Base-by-base conservation (phyloP, 2,888 invertebrate species). In the Scaptomyza flava region DNA sequence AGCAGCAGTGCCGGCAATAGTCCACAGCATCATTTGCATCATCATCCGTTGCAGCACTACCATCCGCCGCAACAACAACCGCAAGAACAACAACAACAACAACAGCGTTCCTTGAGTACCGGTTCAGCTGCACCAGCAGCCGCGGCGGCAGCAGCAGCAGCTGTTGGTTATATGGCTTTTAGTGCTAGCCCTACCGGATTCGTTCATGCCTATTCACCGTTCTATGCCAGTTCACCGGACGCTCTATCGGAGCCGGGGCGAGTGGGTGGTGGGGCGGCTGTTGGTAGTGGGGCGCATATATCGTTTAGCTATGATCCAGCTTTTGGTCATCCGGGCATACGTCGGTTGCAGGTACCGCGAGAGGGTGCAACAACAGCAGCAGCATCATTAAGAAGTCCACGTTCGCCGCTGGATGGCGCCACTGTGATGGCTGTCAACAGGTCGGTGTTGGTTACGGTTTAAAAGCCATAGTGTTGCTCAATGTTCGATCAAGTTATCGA, bases 301-400 rank as follows among this genome's bases (percentile, higher is more conserved):
- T 87, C 90, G 20, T 78, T 80, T 33, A 91, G 91, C 63, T 91
- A 90, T 51, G 91, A 91, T 84, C 84, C 87, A 17, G 85, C 79
- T 8, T 81, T 77, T 57, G 85, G 79, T 6, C 27, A 27, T 27
- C 67, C 72, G 8, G 69, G 82, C 33, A 80, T 89, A 33, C 87
- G 88, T 77, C 89, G 84, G 23, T 43, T 91, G 63, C 77, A 83
- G 41, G 74, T 89, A 59, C 87, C 89, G 6, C 33, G 43, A 1
- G 41, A 63, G 11, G 14, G 30, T 12, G 50, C 53, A 31, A 23
- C 77, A 71, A n/a, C 72, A 72, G 27, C 76, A 66, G 12, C 68
- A 51, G 23, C 14, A 42, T 3, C 41, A n/a, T 11, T 33, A 6
- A 66, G 73, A 47, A 65, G 58, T 41, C 31, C 68, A 7, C 76